Evolutionary conservation across 2,113 vertebrate genomes (phyloP).

Genomic region (Gymnarchus niloticus): DNA sequence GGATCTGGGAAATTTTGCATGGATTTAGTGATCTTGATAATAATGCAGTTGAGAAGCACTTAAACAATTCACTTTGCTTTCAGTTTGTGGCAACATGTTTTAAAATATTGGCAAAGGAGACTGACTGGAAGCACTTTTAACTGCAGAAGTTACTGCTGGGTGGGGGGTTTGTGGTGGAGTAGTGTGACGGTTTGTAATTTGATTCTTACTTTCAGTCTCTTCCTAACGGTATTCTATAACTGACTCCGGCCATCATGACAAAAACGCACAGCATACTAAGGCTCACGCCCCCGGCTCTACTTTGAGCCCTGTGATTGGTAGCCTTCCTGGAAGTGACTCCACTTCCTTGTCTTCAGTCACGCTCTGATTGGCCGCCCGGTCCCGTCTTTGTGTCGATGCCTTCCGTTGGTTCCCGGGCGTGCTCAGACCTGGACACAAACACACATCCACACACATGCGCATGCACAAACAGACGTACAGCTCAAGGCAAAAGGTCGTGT

Average conservation of each 20-base stretch:
- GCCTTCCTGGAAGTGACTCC: slow-evolving; percentile 21
- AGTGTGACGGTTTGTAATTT: slow-evolving; percentile 43
- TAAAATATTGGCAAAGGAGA: not conserved
- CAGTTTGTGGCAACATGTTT: not conserved
- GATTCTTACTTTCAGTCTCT: slow-evolving; percentile 59
- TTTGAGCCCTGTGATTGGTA: slow-evolving; percentile 28
- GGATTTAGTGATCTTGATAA: not conserved
- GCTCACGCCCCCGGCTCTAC: slow-evolving; percentile 36
- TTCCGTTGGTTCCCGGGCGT: slow-evolving; percentile 37
- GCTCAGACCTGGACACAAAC: slow-evolving; percentile 23
- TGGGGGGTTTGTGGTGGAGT: not conserved
- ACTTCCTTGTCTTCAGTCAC: slow-evolving; percentile 56
- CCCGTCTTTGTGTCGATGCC: slow-evolving; percentile 54
- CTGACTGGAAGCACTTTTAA: not conserved
- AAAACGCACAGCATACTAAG: slow-evolving; percentile 28
- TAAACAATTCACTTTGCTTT: not conserved
- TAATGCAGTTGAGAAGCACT: not conserved
- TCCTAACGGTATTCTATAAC: slow-evolving; percentile 14
- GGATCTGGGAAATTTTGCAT: not conserved
- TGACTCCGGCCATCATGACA: slow-evolving; percentile 34
- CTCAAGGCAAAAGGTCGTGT: not conserved
- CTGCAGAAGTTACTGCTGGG: not conserved
- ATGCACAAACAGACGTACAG: slow-evolving; percentile 35
- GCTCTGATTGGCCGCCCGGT: slow-evolving; percentile 36
- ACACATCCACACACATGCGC: slow-evolving; percentile 9